Evolutionary conservation across 2,797 vertebrate species (phyloP).

Genomic region (Xiphophorus birchmanni): DNA sequence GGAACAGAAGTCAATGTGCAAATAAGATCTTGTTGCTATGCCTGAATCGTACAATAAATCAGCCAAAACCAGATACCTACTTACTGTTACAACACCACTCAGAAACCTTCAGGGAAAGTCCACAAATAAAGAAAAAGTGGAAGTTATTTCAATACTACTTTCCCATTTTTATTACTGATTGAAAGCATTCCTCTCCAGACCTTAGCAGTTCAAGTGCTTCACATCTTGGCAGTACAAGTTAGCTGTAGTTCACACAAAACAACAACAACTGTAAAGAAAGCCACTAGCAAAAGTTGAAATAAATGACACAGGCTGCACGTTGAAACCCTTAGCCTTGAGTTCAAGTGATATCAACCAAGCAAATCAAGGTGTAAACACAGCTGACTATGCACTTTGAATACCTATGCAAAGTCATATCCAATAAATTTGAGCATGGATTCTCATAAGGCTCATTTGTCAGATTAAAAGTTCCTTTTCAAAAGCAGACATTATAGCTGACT

Average conservation of each 20-base stretch:
- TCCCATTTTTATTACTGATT: background rate
- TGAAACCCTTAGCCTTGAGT: background rate
- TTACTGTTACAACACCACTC: background rate
- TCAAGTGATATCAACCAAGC: background rate
- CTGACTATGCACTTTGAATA: background rate
- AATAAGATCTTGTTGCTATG: constrained; percentile 7
- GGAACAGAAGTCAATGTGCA: constrained; percentile 18
- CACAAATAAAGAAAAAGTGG: background rate
- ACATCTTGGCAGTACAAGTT: background rate
- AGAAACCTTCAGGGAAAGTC: background rate
- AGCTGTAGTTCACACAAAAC: background rate
- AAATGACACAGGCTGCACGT: background rate
- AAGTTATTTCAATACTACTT: background rate
- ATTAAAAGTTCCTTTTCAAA: background rate
- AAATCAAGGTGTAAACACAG: background rate
- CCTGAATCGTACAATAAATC: constrained; percentile 9
- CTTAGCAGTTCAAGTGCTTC: background rate
- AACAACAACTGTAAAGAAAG: background rate
- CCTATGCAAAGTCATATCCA: background rate
- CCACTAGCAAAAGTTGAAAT: background rate
- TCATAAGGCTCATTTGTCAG: background rate
- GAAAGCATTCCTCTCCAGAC: background rate
- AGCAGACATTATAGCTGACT: background rate
- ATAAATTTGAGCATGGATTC: background rate
- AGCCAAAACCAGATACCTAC: constrained; percentile 12